Conservation (phyloP, 92 coral and sea anemone genomes). For the Parazoanthus darwini region DNA sequence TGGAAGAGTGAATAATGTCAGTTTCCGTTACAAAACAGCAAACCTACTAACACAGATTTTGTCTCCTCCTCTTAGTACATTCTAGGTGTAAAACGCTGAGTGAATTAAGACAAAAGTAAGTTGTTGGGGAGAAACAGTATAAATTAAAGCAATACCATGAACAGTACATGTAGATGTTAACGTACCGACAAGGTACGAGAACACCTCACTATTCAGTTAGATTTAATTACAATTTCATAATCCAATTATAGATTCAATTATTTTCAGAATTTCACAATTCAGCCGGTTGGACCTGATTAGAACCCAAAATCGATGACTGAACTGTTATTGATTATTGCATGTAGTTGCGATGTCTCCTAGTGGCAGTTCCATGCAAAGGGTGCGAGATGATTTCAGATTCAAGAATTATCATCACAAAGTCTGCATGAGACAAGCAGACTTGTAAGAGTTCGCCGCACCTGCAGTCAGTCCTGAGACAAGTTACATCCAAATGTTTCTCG, state of each 20-base stretch:
- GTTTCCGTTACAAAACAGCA: neutral
- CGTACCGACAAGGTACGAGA: neutral
- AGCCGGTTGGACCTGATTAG: neutral
- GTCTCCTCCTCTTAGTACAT: neutral
- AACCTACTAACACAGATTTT: neutral
- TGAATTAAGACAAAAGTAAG: neutral
- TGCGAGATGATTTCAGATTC: neutral
- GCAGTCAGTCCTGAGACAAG: no score
- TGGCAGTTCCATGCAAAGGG: neutral
- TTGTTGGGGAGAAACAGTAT: neutral
- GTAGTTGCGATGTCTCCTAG: no score
- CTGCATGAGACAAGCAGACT: no score
- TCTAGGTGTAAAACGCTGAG: neutral
- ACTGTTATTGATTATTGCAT: no score
- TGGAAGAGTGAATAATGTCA: no score
- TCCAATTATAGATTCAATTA: no score
- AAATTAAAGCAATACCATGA: no score
- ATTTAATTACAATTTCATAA: no score
- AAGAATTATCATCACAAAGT: no score
- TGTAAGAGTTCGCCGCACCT: no score
- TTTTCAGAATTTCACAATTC: neutral
- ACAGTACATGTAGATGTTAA: no score
- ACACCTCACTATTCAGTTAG: neutral
- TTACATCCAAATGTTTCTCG: no score
- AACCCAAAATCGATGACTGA: neutral